Conservation (phyloP, 2,797 vertebrate genomes). For the Thunnus albacares region DNA sequence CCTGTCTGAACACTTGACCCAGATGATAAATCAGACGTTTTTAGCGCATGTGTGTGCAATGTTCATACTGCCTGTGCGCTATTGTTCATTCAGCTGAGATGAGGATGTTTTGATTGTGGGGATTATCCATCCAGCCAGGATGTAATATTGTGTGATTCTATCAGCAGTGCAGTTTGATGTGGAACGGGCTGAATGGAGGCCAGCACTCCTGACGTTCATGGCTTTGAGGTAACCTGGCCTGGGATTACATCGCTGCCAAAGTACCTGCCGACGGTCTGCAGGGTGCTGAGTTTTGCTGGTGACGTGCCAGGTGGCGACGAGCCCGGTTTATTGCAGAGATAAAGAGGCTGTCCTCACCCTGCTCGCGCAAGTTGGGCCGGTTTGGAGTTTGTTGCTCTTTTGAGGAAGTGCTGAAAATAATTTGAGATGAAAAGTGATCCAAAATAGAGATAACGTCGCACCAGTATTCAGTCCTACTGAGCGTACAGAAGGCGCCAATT, state of each 20-base stretch:
- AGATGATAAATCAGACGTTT: slow-evolving; percentile 49
- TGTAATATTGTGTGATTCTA: slow-evolving; percentile 53
- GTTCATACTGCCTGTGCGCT: slow-evolving; percentile 28
- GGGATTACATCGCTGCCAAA: slow-evolving; percentile 45
- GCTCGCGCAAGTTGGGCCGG: slow-evolving; percentile 17
- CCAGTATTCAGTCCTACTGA: slow-evolving; percentile 11
- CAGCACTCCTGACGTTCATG: slow-evolving; percentile 26
- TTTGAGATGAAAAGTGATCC: slow-evolving; percentile 37
- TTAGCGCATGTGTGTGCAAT: background rate
- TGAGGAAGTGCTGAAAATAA: slow-evolving; percentile 59
- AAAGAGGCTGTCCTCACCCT: slow-evolving; percentile 57
- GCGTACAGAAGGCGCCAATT: slow-evolving; percentile 38
- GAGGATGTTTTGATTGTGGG: slow-evolving; percentile 73
- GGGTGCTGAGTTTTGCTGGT: slow-evolving; percentile 46
- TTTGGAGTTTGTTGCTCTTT: slow-evolving; percentile 43
- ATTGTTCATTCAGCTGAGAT: slow-evolving; percentile 67
- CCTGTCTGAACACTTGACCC: slow-evolving; percentile 56
- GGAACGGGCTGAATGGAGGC: slow-evolving; percentile 45
- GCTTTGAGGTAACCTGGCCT: slow-evolving; percentile 45
- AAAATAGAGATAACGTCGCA: slow-evolving; percentile 21
- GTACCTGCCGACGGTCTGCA: slow-evolving; percentile 50
- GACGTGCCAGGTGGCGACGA: slow-evolving; percentile 58
- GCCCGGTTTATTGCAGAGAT: slow-evolving; percentile 66
- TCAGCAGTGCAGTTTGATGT: slow-evolving; percentile 42
- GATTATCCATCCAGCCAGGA: slow-evolving; percentile 66